phyloP scores from a whole-genome alignment of 23 tunicate species.

The Halocynthia roretzi region DNA sequence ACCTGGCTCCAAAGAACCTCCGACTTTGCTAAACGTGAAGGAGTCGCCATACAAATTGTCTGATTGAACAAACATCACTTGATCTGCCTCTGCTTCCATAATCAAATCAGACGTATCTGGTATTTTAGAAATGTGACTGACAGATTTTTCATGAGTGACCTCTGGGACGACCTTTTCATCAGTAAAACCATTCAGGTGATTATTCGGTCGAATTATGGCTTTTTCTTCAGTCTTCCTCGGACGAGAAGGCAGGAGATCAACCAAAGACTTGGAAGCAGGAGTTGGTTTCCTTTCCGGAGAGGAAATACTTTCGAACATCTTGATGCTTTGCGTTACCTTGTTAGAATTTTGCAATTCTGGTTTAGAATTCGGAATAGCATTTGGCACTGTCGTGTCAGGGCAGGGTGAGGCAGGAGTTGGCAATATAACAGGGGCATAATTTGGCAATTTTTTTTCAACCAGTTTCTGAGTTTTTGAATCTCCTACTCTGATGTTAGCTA shows the following conservation, averaged over 20 bases:
- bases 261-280: conserved; percentile 11
- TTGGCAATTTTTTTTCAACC: not conserved
- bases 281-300: conserved; percentile 25
- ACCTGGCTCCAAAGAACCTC: no score
- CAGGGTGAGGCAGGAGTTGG: not conserved
- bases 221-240: conserved; percentile 23
- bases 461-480: not conserved
- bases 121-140: not conserved
- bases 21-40: not conserved
- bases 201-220: conserved; percentile 18
- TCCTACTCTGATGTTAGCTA: conserved; percentile 1
- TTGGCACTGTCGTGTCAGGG: not conserved
- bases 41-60: conserved; percentile 8
- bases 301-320: conserved; percentile 63
- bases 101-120: not conserved
- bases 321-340: conserved; percentile 59
- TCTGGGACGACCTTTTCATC: not conserved
- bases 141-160: not conserved
- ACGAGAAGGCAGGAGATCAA: conserved; percentile 6
- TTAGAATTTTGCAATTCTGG: not conserved
- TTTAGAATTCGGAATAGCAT: no score
- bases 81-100: conserved; percentile 3
- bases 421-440: not conserved
- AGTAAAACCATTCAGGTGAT: conserved; percentile 9
- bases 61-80: not conserved